Percentiles rank a stretch among this genome's conserved stretches.
Evolutionary conservation across 2,888 invertebrate species (phyloP).

Genomic region (Cataglyphis albicans): DNA sequence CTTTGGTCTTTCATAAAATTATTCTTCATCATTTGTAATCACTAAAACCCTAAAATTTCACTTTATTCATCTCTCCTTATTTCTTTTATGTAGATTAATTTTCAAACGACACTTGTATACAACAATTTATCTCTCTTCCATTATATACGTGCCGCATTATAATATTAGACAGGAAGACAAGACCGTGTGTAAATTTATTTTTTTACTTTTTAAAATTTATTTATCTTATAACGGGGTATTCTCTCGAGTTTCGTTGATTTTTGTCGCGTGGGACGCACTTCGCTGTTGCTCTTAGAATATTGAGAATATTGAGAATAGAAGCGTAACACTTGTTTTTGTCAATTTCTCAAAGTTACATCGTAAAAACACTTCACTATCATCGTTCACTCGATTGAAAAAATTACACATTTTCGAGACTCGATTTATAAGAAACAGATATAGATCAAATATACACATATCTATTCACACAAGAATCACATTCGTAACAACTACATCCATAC

Average conservation of each 20-base stretch:
- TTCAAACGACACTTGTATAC: not conserved
- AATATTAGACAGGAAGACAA: slow-evolving; percentile 51
- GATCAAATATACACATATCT: slow-evolving; percentile 19
- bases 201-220: slow-evolving; percentile 34
- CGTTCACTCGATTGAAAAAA: not conserved
- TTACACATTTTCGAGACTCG: not conserved
- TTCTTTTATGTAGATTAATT: slow-evolving; percentile 4
- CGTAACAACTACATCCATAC: slow-evolving; percentile 15
- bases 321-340: not conserved
- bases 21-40: slow-evolving; percentile 21
- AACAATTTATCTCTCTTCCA: not conserved
- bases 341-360: not conserved
- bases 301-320: slow-evolving; percentile 1
- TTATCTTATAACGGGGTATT: slow-evolving; percentile 22
- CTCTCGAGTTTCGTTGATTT: slow-evolving; percentile 32
- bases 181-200: slow-evolving; percentile 35
- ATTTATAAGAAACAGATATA: slow-evolving; percentile 14
- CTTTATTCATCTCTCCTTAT: not conserved
- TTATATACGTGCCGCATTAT: not conserved
- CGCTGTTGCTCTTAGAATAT: slow-evolving; percentile 44
- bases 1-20: slow-evolving; percentile 54
- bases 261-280: slow-evolving; percentile 18
- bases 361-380: not conserved
- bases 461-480: slow-evolving; percentile 19
- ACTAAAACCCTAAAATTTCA: slow-evolving; percentile 15